Percentiles rank a stretch among this genome's conserved stretches.
phyloP scores from a whole-genome alignment of 2,888 invertebrate species.

The Agrochola macilenta region DNA sequence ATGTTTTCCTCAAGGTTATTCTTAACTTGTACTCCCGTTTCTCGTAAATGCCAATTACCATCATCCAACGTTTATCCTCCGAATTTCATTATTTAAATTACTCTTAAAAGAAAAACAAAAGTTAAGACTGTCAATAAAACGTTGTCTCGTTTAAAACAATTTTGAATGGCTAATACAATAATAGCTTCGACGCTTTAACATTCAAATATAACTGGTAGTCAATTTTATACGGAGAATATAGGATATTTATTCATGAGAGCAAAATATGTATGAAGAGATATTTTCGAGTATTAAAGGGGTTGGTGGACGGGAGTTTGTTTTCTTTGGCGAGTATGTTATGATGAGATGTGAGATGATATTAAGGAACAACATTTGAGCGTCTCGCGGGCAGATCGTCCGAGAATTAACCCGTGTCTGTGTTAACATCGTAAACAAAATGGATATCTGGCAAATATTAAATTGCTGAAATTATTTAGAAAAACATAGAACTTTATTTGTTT shows the following conservation, averaged over 20 bases:
- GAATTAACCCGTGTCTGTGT: conserved; percentile 40
- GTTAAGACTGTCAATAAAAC: conserved; percentile 44
- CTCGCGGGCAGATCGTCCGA: conserved; percentile 24
- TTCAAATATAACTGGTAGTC: conserved; percentile 66
- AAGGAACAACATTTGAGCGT: conserved; percentile 55
- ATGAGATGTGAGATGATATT: conserved; percentile 60
- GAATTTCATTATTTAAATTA: conserved; percentile 52
- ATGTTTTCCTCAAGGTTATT: conserved; percentile 28
- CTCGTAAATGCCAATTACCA: conserved; percentile 51
- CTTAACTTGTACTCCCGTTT: conserved; percentile 29
- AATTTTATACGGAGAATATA: conserved; percentile 70
- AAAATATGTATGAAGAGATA: conserved; percentile 80
- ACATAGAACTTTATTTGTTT: not conserved
- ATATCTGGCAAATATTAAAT: conserved; percentile 28
- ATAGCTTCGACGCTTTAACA: conserved; percentile 57
- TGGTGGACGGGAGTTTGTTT: conserved; percentile 66
- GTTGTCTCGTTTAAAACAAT: conserved; percentile 44
- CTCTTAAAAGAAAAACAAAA: conserved; percentile 49
- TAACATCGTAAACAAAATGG: conserved; percentile 52
- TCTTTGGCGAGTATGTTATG: conserved; percentile 61
- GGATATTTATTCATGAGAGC: conserved; percentile 83
- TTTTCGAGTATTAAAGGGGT: conserved; percentile 73
- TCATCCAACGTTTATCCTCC: conserved; percentile 43
- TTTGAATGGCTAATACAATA: conserved; percentile 50
- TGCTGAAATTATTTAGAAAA: conserved; percentile 21